Base-by-base conservation (phyloP, 2,113 vertebrate species). In the Brienomyrus brachyistius region DNA sequence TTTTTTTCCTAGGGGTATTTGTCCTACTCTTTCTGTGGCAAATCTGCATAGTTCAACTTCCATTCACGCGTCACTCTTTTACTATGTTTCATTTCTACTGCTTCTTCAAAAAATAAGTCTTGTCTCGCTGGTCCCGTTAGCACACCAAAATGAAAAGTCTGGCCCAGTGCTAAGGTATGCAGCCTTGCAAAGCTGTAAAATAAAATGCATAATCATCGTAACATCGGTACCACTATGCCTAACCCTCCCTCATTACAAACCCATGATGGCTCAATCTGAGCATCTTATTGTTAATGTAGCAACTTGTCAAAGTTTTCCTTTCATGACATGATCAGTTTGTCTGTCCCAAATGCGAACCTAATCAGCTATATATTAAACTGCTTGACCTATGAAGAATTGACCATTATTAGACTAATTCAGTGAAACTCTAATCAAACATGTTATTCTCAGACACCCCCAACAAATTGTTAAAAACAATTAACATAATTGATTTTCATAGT, bases 21-120 rank as follows among this genome's bases (percentile, higher is more conserved):
- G 17, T 43, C 15, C 51, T 35, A 7, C 47, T 51, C 1, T 91
- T 90, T 86, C 86, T 91, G 87, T 91, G 91, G 93, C 94, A 93
- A 94, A 95, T 93, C 95, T 96, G 96, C 95, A 96, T 96, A 95
- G 95, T 94, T 95, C 90, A 92, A 94, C 94, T 84, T 19, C 13
- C 56, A 45, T 52, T 82, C 13, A 35, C 89, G 89, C 80, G 52
- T 90, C 92, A 91, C 90, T 90, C 91, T 89, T 91, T 89, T 91
- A 92, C 90, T 19, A 27, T 86, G 77, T 86, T 91, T 90, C 47
- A 1, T 89, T 88, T 90, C 70, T 89, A 50, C 87, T 5, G 2
- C 88, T 1, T 45, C 82, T 88, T 88, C n/a, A 70, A 48, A 45
- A 80, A 80, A 43, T 43, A 80, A 50, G 66, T 50, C 21, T 27